Conservation (phyloP, 2,797 vertebrate genomes). For the Denticeps clupeoides region DNA sequence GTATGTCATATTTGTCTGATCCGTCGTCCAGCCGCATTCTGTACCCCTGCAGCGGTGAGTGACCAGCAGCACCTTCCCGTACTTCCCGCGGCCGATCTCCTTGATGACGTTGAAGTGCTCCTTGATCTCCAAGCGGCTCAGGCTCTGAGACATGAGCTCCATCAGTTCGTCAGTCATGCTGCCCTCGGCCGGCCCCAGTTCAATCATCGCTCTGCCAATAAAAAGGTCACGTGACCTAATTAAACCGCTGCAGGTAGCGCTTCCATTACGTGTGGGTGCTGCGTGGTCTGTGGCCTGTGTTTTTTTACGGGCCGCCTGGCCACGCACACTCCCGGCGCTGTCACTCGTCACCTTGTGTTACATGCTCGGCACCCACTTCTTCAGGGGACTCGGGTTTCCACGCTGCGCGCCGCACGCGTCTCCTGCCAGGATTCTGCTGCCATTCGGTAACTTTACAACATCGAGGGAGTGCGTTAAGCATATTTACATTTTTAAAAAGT, state of each 20-base stretch:
- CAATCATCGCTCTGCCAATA: slow-evolving; percentile 42
- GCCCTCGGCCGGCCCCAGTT: slow-evolving; percentile 48
- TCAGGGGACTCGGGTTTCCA: not conserved
- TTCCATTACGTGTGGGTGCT: no score
- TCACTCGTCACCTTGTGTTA: not conserved
- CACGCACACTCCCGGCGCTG: not conserved
- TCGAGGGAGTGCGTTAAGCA: no score
- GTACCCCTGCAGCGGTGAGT: slow-evolving; percentile 62
- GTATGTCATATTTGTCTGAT: no score
- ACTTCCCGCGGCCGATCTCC: slow-evolving; percentile 67
- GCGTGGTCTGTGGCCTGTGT: no score
- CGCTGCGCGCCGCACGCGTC: not conserved
- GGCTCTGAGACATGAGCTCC: slow-evolving; percentile 62
- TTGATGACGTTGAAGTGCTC: slow-evolving; percentile 65
- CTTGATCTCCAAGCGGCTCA: slow-evolving; percentile 55
- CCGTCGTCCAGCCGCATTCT: not conserved
- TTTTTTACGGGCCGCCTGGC: not conserved
- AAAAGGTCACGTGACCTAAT: not conserved
- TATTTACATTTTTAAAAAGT: no score
- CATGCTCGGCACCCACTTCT: not conserved
- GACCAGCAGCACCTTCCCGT: slow-evolving; percentile 64
- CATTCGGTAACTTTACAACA: no score
- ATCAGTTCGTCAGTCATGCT: slow-evolving; percentile 66
- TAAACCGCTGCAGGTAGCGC: no score
- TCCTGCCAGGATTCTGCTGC: no score